phyloP scores from a whole-genome alignment of 1,140 invertebrate species.

The Tetramorium simillimum region DNA sequence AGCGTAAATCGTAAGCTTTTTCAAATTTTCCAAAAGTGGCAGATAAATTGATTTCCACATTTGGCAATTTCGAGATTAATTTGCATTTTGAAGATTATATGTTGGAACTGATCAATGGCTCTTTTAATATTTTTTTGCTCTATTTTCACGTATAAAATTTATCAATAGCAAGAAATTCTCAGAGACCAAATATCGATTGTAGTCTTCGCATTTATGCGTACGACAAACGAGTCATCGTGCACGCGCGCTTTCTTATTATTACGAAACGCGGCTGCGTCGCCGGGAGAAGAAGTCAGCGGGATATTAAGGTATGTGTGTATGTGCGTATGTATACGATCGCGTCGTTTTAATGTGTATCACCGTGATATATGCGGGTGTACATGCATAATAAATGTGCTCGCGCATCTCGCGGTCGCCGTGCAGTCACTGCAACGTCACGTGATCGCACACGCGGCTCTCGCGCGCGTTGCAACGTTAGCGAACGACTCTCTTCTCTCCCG shows the following conservation, averaged over 20 bases:
- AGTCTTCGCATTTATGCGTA: neutral
- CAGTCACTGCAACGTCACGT: slow-evolving; percentile 52
- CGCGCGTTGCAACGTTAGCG: slow-evolving; percentile 14
- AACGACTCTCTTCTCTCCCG: slow-evolving; percentile 23
- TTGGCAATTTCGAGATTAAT: neutral
- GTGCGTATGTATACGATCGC: too few relatives aligned
- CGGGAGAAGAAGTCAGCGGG: neutral
- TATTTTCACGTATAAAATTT: neutral
- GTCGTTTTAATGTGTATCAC: slow-evolving; percentile 57
- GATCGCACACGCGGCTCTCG: slow-evolving; percentile 20
- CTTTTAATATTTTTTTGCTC: neutral
- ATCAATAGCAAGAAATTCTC: neutral
- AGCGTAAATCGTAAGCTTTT: neutral
- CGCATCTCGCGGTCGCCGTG: slow-evolving; percentile 45
- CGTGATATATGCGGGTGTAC: slow-evolving; percentile 58
- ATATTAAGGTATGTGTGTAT: neutral
- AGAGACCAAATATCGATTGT: neutral
- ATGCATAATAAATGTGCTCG: slow-evolving; percentile 61
- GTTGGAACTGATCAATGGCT: neutral
- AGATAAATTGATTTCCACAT: neutral
- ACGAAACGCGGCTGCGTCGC: slow-evolving; percentile 41
- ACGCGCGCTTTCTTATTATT: slow-evolving; percentile 57
- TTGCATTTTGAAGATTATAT: neutral
- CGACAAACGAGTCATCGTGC: neutral
- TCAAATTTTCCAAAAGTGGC: neutral